Percentiles rank a stretch among this genome's conserved stretches.
These are phyloP conservation scores for Tenthredo notha DNA, from an alignment of 2,888 invertebrate species.

Conservation along the genomic window DNA sequence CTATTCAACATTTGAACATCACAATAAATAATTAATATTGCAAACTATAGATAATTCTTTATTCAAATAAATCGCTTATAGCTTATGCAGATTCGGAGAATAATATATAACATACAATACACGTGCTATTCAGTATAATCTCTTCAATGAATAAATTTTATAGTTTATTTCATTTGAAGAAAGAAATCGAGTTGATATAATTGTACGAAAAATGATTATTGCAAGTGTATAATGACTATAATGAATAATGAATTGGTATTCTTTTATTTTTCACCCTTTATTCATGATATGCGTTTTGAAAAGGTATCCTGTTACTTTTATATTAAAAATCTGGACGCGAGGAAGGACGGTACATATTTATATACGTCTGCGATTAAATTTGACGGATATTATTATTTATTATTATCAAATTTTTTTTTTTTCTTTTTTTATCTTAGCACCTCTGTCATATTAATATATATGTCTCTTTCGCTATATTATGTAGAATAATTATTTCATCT, in stretches of 20 bases:
- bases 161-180: background rate
- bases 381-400: background rate
- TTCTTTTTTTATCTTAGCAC: background rate
- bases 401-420: constrained; percentile 13
- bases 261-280: background rate
- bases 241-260: background rate
- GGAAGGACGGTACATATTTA: constrained; percentile 41
- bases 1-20: constrained; percentile 18
- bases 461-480: background rate
- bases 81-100: background rate
- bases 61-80: background rate
- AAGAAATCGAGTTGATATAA: background rate
- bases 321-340: constrained; percentile 23
- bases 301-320: constrained; percentile 27
- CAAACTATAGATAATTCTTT: background rate
- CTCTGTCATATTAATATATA: constrained; percentile 2
- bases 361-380: constrained; percentile 10
- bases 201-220: constrained; percentile 9
- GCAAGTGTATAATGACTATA: too few species aligned
- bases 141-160: background rate
- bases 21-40: constrained; percentile 16
- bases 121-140: background rate
- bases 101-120: background rate
- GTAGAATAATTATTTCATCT: constrained; percentile 1
- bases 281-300: constrained; percentile 32